phyloP scores from a whole-genome alignment of 1,140 invertebrate species.

The Drosophila sproati region DNA sequence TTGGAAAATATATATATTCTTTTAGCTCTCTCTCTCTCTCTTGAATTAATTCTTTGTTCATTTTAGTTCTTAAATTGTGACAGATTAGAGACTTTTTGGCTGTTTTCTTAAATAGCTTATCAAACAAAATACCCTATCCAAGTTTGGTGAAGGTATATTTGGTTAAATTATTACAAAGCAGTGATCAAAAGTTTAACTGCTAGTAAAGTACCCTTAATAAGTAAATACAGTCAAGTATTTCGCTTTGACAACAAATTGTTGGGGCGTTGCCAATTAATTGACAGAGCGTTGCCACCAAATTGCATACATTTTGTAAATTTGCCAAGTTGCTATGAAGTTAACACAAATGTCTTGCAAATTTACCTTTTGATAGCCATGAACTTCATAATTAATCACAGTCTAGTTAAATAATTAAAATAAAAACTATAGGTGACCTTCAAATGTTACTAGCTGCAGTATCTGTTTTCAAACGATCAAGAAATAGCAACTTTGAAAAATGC shows the following conservation, averaged over 20 bases:
- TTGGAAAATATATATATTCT: too few species aligned
- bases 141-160: too few species aligned
- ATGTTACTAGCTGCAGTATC: slow-evolving; percentile 25
- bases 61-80: too few species aligned
- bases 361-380: background rate
- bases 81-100: too few species aligned
- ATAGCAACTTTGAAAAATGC: slow-evolving; percentile 56
- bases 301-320: background rate
- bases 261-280: background rate
- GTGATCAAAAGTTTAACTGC: too few species aligned
- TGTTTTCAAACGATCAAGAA: slow-evolving; percentile 15
- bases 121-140: too few species aligned
- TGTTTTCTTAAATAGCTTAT: too few species aligned
- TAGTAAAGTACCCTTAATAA: too few species aligned
- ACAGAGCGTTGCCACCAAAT: background rate
- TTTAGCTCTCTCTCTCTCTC: too few species aligned
- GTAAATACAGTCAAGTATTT: background rate
- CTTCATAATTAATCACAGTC: background rate
- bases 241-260: background rate
- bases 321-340: background rate
- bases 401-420: slow-evolving; percentile 10
- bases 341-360: background rate
- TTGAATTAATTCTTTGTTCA: too few species aligned
- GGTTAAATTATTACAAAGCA: too few species aligned
- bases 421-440: slow-evolving; percentile 21